phyloP scores from a whole-genome alignment of 1,140 invertebrate species.

The Meloidogyne exigua region DNA sequence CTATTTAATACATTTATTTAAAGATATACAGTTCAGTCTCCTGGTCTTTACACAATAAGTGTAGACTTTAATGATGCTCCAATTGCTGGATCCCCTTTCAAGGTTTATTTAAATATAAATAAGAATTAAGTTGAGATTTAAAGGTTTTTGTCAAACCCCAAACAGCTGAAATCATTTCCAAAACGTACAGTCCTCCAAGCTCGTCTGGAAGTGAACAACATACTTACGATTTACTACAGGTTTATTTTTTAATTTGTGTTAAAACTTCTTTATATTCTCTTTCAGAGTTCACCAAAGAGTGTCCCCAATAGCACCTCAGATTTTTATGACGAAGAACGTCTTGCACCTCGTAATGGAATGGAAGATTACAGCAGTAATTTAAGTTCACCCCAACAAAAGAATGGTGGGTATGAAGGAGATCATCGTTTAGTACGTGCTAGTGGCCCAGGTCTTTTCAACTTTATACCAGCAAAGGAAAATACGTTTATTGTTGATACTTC shows the following conservation, averaged over 20 bases:
- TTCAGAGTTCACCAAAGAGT: background rate
- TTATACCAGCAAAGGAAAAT: constrained; percentile 32
- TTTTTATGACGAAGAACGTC: background rate
- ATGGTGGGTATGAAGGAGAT: constrained; percentile 12
- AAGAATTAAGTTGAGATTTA: too few relatives aligned
- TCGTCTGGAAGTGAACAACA: background rate
- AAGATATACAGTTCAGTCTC: constrained; percentile 37
- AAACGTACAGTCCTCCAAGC: background rate
- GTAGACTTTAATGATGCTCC: constrained; percentile 34
- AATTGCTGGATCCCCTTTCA: constrained; percentile 38
- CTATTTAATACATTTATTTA: background rate
- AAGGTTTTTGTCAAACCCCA: constrained; percentile 12
- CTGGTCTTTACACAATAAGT: constrained; percentile 36
- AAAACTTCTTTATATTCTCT: background rate
- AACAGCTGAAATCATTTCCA: background rate
- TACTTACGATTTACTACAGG: background rate
- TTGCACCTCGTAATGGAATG: background rate
- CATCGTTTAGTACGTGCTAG: constrained; percentile 21
- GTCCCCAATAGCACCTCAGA: background rate
- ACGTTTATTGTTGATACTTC: constrained; percentile 38
- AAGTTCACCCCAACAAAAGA: background rate
- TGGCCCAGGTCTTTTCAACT: constrained; percentile 30
- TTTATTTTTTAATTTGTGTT: background rate
- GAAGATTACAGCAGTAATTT: background rate
- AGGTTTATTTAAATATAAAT: constrained; percentile 8